These are phyloP conservation scores for Poeciliopsis prolifica DNA, from an alignment of 2,113 vertebrate species.

Conservation along the genomic window DNA sequence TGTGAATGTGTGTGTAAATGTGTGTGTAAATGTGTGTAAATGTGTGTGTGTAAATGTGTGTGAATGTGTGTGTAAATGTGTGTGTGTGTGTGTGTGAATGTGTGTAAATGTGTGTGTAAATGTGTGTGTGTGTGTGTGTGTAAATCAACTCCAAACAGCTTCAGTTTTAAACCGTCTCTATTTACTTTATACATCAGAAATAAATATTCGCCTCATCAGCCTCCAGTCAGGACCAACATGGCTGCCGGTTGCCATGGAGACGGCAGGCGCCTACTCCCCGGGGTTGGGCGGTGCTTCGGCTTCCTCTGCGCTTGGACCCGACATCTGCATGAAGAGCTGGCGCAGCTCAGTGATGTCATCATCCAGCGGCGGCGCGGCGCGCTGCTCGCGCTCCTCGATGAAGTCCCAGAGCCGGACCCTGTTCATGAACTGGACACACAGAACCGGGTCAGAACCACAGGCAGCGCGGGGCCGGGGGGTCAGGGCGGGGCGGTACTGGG, in stretches of 20 bases:
- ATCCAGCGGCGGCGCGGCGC: slow-evolving; percentile 62
- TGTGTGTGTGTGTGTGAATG: too few species aligned
- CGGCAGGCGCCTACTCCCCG: slow-evolving; percentile 18
- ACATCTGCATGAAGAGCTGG: slow-evolving; percentile 96
- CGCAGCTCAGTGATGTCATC: slow-evolving; percentile 88
- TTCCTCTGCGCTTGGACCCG: slow-evolving; percentile 80
- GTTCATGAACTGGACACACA: slow-evolving; percentile 87
- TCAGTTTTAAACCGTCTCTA: slow-evolving; percentile 11
- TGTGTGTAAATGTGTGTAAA: too few species aligned
- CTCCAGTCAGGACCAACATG: background rate
- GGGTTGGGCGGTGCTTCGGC: slow-evolving; percentile 31
- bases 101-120: too few species aligned
- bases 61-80: too few species aligned
- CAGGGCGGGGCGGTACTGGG: background rate
- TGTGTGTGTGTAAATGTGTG: too few species aligned
- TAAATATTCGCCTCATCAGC: slow-evolving; percentile 5
- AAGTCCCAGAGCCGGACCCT: slow-evolving; percentile 96
- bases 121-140: background rate
- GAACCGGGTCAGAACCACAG: slow-evolving; percentile 77
- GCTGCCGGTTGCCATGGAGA: background rate
- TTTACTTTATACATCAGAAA: slow-evolving; percentile 46
- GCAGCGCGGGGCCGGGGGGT: background rate
- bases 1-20: too few species aligned
- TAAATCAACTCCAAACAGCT: slow-evolving; percentile 1
- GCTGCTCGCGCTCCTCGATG: slow-evolving; percentile 92